Evolutionary conservation across 2,797 vertebrate species (phyloP).

Genomic region (Hephaestus fuliginosus): DNA sequence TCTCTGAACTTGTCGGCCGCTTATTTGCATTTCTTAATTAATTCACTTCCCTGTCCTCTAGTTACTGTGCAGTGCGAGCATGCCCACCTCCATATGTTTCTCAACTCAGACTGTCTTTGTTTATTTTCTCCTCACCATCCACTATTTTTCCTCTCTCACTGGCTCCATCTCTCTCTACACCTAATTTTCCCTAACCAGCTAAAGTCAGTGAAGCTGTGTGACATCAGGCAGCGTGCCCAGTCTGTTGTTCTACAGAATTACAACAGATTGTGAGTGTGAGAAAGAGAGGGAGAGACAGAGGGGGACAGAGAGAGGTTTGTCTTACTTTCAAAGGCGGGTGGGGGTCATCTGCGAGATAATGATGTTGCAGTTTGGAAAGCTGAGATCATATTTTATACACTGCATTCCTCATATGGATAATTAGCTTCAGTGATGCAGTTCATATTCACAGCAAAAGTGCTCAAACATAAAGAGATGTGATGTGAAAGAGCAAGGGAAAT

Average conservation of each 20-base stretch:
- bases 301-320: conserved; percentile 16
- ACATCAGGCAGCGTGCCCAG: conserved; percentile 34
- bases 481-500: conserved; percentile 49
- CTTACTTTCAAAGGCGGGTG: conserved; percentile 14
- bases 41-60: conserved; percentile 14
- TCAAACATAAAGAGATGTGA: conserved; percentile 53
- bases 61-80: conserved; percentile 26
- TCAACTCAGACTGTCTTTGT: conserved; percentile 43
- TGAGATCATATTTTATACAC: conserved; percentile 53
- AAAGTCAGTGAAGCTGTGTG: conserved; percentile 46
- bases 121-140: conserved; percentile 34
- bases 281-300: neutral
- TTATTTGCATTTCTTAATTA: conserved; percentile 47
- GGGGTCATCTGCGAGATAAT: conserved; percentile 53
- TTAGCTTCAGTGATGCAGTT: conserved; percentile 40
- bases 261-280: neutral
- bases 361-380: conserved; percentile 53
- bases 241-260: conserved; percentile 42
- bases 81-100: conserved; percentile 43
- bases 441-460: conserved; percentile 33
- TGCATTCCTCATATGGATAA: conserved; percentile 47
- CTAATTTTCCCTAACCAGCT: conserved; percentile 31
- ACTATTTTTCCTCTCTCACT: neutral
- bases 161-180: conserved; percentile 22
- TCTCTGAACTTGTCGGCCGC: neutral